phyloP scores from a whole-genome alignment of 2,797 vertebrate genomes.

The Lepilemur septentrionalis region DNA sequence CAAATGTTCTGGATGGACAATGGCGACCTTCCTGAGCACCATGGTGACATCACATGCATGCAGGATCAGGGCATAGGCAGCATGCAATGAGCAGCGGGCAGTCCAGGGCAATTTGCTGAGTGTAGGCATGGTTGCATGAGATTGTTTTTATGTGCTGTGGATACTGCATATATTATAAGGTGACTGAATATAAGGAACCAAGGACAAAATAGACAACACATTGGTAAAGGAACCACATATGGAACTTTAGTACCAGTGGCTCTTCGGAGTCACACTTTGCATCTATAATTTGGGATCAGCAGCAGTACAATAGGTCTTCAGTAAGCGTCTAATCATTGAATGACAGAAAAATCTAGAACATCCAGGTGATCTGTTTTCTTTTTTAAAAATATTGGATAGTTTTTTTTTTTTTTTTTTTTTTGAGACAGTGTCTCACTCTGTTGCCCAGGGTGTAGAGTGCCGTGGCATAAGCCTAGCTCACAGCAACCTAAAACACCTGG shows the following conservation, averaged over 20 bases:
- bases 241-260: neutral
- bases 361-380: neutral
- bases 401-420: no score
- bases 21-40: neutral
- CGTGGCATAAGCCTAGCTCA: no score
- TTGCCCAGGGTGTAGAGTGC: no score
- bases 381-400: neutral
- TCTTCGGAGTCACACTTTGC: neutral
- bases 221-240: neutral
- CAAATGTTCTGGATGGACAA: neutral
- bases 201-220: neutral
- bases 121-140: neutral
- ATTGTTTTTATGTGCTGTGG: neutral
- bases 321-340: neutral
- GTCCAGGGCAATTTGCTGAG: neutral
- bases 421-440: no score
- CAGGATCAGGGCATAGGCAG: no score
- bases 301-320: neutral
- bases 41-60: neutral
- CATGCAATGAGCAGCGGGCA: neutral
- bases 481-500: no score
- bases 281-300: neutral
- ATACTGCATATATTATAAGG: neutral
- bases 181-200: neutral
- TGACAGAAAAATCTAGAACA: neutral